Evolutionary conservation across 1,140 invertebrate genomes (phyloP).

Genomic region (Holcopasites calliopsidis): DNA sequence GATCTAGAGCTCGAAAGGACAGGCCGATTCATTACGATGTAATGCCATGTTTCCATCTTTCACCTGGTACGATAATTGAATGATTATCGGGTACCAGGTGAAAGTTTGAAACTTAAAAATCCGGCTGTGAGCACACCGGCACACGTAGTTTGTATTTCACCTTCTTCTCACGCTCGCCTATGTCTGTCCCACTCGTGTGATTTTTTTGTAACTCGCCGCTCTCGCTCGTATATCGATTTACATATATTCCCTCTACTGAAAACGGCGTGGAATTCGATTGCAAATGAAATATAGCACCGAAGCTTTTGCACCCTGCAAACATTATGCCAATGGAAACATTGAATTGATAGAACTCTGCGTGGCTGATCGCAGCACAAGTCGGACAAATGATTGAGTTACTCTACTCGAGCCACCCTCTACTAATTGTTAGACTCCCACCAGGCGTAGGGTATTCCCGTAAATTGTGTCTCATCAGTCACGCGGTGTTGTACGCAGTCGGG

Average conservation of each 20-base stretch:
- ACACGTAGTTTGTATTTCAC: constrained; percentile 28
- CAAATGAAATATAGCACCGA: neutral
- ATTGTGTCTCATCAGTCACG: too few relatives aligned
- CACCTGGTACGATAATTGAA: neutral
- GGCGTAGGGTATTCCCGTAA: too few relatives aligned
- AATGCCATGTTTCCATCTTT: neutral
- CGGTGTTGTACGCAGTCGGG: neutral
- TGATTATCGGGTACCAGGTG: too few relatives aligned
- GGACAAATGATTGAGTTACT: neutral
- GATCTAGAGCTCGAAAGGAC: neutral
- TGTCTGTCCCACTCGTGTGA: neutral
- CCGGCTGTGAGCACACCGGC: too few relatives aligned
- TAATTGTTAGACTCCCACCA: too few relatives aligned
- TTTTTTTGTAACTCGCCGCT: constrained; percentile 59
- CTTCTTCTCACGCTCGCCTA: constrained; percentile 31
- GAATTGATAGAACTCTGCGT: neutral
- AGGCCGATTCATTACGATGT: neutral
- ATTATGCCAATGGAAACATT: neutral
- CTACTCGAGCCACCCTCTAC: too few relatives aligned
- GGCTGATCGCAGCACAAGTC: neutral
- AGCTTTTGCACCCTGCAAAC: constrained; percentile 8
- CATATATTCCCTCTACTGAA: neutral
- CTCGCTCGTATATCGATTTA: constrained; percentile 61
- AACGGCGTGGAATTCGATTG: neutral
- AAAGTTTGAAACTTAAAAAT: neutral